A percentile compares a stretch with the other conserved stretches of the same genome.
Evolutionary conservation across 1,140 invertebrate species (phyloP).

Genomic region (Trichoplusia ni): DNA sequence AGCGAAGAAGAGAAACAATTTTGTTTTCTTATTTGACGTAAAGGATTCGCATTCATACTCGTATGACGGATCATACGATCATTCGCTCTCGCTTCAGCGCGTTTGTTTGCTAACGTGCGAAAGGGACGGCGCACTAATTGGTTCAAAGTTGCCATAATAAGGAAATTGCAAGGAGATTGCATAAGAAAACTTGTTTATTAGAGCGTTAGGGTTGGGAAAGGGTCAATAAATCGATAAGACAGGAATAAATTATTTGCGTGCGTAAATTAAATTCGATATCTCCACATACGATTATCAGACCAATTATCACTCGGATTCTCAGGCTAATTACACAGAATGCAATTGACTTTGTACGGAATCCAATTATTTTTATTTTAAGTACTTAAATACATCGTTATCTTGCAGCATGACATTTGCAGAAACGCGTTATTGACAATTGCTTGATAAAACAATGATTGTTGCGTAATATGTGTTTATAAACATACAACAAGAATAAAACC

Average conservation of each 20-base stretch:
- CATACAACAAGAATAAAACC: no score
- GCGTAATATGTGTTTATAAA: no score
- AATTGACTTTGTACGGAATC: not conserved
- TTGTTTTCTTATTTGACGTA: slow-evolving; percentile 73
- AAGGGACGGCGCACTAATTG: slow-evolving; percentile 40
- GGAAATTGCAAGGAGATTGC: slow-evolving; percentile 44
- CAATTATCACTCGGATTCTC: no score
- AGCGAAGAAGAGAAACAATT: slow-evolving; percentile 36
- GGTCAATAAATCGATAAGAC: slow-evolving; percentile 22
- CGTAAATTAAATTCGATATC: not conserved
- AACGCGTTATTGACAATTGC: no score
- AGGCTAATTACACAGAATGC: no score
- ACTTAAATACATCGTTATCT: no score
- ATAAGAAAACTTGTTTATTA: slow-evolving; percentile 33
- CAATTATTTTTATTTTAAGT: no score
- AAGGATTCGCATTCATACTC: slow-evolving; percentile 53
- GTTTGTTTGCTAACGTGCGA: slow-evolving; percentile 33
- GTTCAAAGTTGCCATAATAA: slow-evolving; percentile 46
- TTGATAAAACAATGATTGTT: no score
- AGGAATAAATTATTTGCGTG: not conserved
- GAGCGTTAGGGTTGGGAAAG: slow-evolving; percentile 16
- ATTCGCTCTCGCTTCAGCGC: slow-evolving; percentile 42
- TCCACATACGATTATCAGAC: not conserved
- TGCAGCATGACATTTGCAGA: no score
- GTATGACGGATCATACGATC: slow-evolving; percentile 74